These are phyloP conservation scores for Laupala kohalensis DNA, from an alignment of 1,140 invertebrate genomes.

Conservation along the genomic window DNA sequence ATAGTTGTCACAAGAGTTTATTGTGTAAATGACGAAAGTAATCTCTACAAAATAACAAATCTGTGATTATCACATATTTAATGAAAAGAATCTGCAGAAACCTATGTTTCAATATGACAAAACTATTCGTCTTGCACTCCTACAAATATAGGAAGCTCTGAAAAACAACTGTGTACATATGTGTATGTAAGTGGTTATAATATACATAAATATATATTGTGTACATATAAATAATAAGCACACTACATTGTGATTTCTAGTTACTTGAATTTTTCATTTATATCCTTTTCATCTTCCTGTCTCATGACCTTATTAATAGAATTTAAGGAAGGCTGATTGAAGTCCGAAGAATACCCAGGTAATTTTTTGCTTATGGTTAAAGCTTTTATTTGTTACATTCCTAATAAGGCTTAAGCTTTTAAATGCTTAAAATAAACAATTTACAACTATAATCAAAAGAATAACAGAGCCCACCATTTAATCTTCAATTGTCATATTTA, in stretches of 20 bases:
- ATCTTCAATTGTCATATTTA: no score
- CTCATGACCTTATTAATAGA: no score
- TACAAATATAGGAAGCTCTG: neutral
- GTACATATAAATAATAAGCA: neutral
- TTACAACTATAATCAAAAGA: no score
- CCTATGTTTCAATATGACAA: neutral
- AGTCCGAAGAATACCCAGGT: no score
- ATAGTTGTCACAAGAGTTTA: neutral
- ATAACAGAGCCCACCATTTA: no score
- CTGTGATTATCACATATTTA: neutral
- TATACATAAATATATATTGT: neutral
- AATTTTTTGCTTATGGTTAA: no score
- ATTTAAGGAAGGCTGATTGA: no score
- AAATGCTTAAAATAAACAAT: no score
- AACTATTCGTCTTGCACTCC: neutral
- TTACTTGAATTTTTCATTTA: neutral
- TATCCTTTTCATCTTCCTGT: no score
- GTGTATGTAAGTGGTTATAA: neutral
- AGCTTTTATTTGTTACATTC: no score
- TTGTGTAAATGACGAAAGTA: neutral
- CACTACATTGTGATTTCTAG: neutral
- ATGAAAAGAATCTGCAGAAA: neutral
- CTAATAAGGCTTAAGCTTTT: no score
- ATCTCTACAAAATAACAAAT: neutral
- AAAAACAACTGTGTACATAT: neutral